Evolutionary conservation across 2,888 invertebrate genomes (phyloP), one percentile per base, ranked within the genome.

Genomic region (Arrhopalites spinosus): DNA sequence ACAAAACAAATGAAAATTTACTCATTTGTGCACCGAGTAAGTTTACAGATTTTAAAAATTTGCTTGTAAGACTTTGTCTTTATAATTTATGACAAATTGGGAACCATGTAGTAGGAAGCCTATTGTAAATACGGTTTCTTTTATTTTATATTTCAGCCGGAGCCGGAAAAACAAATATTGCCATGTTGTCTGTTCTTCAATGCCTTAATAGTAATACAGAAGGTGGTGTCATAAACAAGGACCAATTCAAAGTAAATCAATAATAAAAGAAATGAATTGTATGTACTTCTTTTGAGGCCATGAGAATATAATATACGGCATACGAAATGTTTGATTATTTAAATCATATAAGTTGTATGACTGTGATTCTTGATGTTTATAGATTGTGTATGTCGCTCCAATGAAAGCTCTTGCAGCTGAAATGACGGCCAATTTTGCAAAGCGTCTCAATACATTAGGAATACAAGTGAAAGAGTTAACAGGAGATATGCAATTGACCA

Each of bases 351-450:
- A 36, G 23, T 27, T 30, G 2, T 71, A 66, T 3, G 17, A 23
- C 20, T 20, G 17, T 59, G 25, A 36, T 36, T 36, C 36, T 36
- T 36, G 36, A 7, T 36, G 36, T 15, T 81, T 86, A 25, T 84
- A 94, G 92, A 96, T 99, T 83, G 93, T 99, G 69, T 99, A 99
- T 86, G 94, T 99, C 82, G 98, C 98, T 0, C 99, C 99, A 1
- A 99, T 99, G 99, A 99, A 99, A 87, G 99, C 99, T 0, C 86
- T 99, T 56, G 99, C 99, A 0, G 92, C 98, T 0, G 99, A 99
- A 88, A 99, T 99, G 97, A 96, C 98, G 0, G 89, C 91, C 0
- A 98, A 94, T 85, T 99, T 99, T 86, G 91, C 92, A 3, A 91
- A 91, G 83, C 90, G 94, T 70, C 88, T 99, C 0, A 88, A 89